Evolutionary conservation across 2,113 vertebrate species (phyloP), one percentile per base, ranked within the genome.

Genomic region (Ciconia boyciana): DNA sequence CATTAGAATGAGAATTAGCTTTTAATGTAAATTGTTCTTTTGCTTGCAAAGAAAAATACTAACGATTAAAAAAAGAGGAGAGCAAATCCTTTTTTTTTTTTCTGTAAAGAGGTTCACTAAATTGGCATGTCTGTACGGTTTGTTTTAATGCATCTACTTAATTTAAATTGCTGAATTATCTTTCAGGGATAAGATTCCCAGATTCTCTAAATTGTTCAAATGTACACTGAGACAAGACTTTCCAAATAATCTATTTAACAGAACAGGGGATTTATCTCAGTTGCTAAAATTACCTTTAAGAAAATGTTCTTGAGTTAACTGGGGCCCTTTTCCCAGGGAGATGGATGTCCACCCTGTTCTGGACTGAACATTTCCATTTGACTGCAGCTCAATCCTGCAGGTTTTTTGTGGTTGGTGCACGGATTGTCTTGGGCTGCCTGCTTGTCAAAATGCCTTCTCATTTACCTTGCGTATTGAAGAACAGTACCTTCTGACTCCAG

Each of bases 161-260:
- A 76, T 8, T 79, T 90, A 95, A 93, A 96, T 88, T 90, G 43
- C 41, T 91, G 68, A 91, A 88, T 93, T 96, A 85, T 86, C 87
- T 97, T 93, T 69, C 91, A 76, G 20, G 32, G 16, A 31, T 43
- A 70, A 89, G 66, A 70, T 85, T 90, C 58, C 9, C 7, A 51
- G 4, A 22, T 82, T 91, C 39, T 93, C 66, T 74, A 83, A 94
- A 77, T 95, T 85, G 80, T 90, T 93, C 39, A 60, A 88, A 88
- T 41, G 39, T 86, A 44, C 4, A 1, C 66, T 16, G 46, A 66
- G 39, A 70, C 43, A 86, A 93, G 84, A 46, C 39, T 89, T 92
- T 54, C 44, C 31, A 58, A 93, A 85, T 16, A 78, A 68, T 74
- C 22, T 68, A 26, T 89, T 75, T 66, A 84, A 68, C 28, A 18